Evolutionary conservation across 2,888 invertebrate genomes (phyloP).

Genomic region (Cotesia congregata): DNA sequence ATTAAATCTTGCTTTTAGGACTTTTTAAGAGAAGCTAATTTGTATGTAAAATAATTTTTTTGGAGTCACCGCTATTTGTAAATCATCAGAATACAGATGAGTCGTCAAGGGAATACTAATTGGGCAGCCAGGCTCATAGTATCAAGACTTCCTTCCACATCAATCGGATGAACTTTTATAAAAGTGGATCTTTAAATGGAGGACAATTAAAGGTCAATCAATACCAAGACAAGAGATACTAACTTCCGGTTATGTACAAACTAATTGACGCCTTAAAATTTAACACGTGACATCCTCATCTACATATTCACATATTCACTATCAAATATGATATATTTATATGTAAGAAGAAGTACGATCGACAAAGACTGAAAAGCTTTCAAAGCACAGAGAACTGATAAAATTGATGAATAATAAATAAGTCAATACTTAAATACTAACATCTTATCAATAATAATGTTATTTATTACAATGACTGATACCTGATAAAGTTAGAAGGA

Average conservation of each 20-base stretch:
- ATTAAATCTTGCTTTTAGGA: not conserved
- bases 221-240: not conserved
- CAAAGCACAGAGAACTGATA: not conserved
- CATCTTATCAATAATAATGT: not conserved
- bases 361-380: constrained; percentile 17
- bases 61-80: constrained; percentile 23
- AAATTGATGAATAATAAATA: constrained; percentile 2
- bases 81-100: constrained; percentile 41
- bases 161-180: constrained; percentile 27
- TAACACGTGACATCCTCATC: constrained; percentile 6
- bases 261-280: constrained; percentile 4
- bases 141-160: constrained; percentile 13
- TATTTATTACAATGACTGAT: constrained; percentile 11
- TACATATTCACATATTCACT: not conserved
- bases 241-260: not conserved
- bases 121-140: constrained; percentile 28
- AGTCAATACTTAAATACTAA: not conserved
- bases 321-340: not conserved
- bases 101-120: constrained; percentile 31
- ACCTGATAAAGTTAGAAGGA: not conserved
- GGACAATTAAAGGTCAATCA: constrained; percentile 31
- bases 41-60: not conserved
- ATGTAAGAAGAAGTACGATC: not conserved
- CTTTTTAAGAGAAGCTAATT: not conserved
- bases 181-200: not conserved